These are phyloP conservation scores for Glandiceps talaboti DNA, from an alignment of 53 echinoderm and acorn worm genomes.

Conservation along the genomic window DNA sequence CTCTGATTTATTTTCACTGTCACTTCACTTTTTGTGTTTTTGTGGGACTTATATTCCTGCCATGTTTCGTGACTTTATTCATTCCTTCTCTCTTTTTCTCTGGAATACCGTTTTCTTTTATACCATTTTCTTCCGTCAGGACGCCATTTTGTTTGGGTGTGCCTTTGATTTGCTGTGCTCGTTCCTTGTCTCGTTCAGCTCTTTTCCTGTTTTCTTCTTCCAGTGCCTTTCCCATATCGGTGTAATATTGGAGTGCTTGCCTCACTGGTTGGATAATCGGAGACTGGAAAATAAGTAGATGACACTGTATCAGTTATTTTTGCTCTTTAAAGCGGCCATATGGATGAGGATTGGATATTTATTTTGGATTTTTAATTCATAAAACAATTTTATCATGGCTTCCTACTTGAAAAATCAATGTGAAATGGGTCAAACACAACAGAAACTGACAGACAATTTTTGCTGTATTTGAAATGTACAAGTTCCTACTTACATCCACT, in stretches of 20 bases:
- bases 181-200: constrained; percentile 12
- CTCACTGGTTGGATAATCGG: constrained; percentile 89
- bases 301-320: neutral
- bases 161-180: neutral
- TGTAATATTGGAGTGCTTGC: constrained; percentile 87
- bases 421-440: too few species aligned
- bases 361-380: too few species aligned
- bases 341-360: too few species aligned
- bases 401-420: too few species aligned
- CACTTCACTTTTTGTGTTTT: neutral
- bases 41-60: neutral
- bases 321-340: too few species aligned
- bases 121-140: neutral
- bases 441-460: too few species aligned
- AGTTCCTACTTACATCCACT: constrained; percentile 71
- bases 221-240: constrained; percentile 78
- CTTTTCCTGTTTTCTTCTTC: constrained; percentile 84
- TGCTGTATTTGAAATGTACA: too few species aligned
- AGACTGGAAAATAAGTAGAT: constrained; percentile 14
- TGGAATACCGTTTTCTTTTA: neutral
- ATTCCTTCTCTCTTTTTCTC: neutral
- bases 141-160: neutral
- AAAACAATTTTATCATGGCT: too few species aligned
- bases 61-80: neutral
- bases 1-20: neutral